Evolutionary conservation across 2,888 invertebrate species (phyloP), one percentile per base, ranked within the genome.

Genomic region (Phymatocera aterrima): DNA sequence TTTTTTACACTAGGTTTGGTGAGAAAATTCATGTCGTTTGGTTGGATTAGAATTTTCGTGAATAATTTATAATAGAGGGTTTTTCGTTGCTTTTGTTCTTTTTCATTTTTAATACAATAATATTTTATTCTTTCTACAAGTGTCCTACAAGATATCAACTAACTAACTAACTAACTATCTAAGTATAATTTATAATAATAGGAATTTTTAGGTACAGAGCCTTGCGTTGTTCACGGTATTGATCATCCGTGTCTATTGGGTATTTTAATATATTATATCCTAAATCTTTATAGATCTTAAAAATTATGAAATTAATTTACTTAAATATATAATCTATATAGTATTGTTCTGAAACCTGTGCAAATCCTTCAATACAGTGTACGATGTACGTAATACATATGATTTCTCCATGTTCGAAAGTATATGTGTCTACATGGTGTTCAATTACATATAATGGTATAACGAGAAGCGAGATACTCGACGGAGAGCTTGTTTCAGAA

Each of bases 91-190:
- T 1, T 43, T 43, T n/a, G n/a, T n/a, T n/a, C n/a, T 34, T 6
- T 1, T 37, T 10, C 61, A 70, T 65, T 48, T 79, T 85, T 84
- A 86, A 83, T 87, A 85, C 84, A 87, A 86, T 88, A 86, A 86
- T 87, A 87, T 83, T 87, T 88, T 85, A 88, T 88, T 86, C 80
- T 84, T 82, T 82, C 85, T 86, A 86, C 83, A 85, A 75, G 77
- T 81, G 80, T 83, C 82, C 83, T 86, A 87, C 84, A 84, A 83
- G 79, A 83, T 83, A 85, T 84, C 81, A 83, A 77, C n/a, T n/a
- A n/a, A n/a, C n/a, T n/a, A n/a, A n/a, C n/a, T n/a, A n/a, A n/a
- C n/a, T n/a, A n/a, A n/a, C n/a, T 15, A 51, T 79, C 80, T 83
- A 85, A 83, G 82, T 82, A 87, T 85, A 83, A 82, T 84, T 86